phyloP scores from a whole-genome alignment of 2,797 vertebrate genomes.

The Crocidura indochinensis region DNA sequence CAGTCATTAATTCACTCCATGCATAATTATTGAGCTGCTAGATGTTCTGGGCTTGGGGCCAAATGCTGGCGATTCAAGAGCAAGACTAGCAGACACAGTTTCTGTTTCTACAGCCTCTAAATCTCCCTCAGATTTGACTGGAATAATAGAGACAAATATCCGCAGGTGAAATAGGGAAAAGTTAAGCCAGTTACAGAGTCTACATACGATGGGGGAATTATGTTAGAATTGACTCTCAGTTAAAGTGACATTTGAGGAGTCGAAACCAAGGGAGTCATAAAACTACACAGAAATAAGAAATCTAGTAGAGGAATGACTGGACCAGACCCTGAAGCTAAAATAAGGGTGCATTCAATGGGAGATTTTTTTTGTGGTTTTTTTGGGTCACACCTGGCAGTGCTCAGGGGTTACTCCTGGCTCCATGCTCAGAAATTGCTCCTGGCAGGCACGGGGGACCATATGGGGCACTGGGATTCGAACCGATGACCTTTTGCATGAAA shows the following conservation, averaged over 20 bases:
- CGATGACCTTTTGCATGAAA: no score
- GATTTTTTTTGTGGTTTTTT: no score
- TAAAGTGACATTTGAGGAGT: constrained; percentile 32
- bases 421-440: no score
- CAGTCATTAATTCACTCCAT: constrained; percentile 1
- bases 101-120: not conserved
- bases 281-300: no score
- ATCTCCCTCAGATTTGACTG: not conserved
- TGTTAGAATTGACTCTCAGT: not conserved
- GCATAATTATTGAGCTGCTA: not conserved
- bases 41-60: not conserved
- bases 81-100: not conserved
- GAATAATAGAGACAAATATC: not conserved
- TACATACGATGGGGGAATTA: not conserved
- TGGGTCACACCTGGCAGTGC: no score
- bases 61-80: not conserved
- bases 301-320: not conserved
- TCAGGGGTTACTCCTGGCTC: no score
- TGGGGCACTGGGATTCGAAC: no score
- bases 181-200: not conserved
- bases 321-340: not conserved
- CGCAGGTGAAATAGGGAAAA: not conserved
- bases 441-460: no score
- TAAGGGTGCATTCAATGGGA: not conserved
- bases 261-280: constrained; percentile 5